Conservation (phyloP, 2,797 vertebrate species). For the Simalia tracyae region DNA sequence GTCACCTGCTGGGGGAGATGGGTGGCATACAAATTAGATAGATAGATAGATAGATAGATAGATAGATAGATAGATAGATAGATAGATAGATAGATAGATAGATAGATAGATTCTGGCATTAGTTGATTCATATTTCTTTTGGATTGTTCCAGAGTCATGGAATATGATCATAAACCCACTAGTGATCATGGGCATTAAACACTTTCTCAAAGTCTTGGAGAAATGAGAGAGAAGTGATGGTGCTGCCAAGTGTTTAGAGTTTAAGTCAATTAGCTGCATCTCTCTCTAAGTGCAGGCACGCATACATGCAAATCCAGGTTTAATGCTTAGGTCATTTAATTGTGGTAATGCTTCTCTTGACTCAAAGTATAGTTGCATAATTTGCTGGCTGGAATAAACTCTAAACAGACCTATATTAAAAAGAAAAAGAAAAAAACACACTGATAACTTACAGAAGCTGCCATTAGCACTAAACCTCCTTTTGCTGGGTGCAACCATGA, state of each 20-base stretch:
- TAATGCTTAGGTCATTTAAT: not conserved
- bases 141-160: not conserved
- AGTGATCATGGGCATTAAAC: not conserved
- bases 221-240: not conserved
- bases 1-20: no score
- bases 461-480: not conserved
- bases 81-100: no score
- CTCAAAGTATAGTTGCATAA: not conserved
- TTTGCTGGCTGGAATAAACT: constrained; percentile 7
- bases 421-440: not conserved
- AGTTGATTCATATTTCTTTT: not conserved
- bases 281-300: not conserved
- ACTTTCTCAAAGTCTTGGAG: constrained; percentile 1
- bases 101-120: not conserved
- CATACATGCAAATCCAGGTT: not conserved
- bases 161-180: not conserved
- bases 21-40: no score
- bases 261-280: constrained; percentile 13
- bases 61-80: no score
- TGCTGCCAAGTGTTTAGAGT: constrained; percentile 12
- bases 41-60: no score
- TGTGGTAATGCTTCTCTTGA: not conserved
- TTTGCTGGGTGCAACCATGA: constrained; percentile 18
- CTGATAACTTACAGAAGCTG: constrained; percentile 20
- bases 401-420: constrained; percentile 7